A percentile compares a stretch with the other conserved stretches of the same genome.
phyloP scores from a whole-genome alignment of 1,140 invertebrate species.

The Drosophila neocordata region DNA sequence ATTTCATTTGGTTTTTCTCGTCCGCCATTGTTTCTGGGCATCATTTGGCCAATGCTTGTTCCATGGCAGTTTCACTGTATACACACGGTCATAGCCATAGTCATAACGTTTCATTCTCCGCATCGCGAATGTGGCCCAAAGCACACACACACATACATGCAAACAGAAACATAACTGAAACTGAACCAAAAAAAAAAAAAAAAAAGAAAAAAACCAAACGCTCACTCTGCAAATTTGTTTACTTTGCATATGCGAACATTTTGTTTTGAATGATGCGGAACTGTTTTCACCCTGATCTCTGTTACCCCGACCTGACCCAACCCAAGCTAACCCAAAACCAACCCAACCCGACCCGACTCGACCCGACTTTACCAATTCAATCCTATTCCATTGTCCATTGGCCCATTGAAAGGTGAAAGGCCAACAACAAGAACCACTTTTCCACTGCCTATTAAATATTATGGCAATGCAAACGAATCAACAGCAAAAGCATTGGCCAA shows the following conservation, averaged over 20 bases:
- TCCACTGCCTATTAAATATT: constrained; percentile 67
- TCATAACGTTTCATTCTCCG: neutral
- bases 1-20: constrained; percentile 66
- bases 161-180: neutral
- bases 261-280: constrained; percentile 68
- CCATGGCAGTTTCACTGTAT: neutral
- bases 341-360: too few relatives aligned
- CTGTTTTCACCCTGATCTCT: constrained; percentile 23
- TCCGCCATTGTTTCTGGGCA: constrained; percentile 46
- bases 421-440: constrained; percentile 32
- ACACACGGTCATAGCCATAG: constrained; percentile 4
- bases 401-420: neutral
- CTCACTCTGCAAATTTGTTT: constrained; percentile 52
- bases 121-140: neutral
- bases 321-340: too few relatives aligned
- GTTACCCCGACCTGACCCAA: too few relatives aligned
- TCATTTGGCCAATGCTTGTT: constrained; percentile 30
- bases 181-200: neutral
- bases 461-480: constrained; percentile 66
- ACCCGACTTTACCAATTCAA: too few relatives aligned
- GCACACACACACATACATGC: neutral
- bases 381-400: constrained; percentile 7
- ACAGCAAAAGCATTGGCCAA: constrained; percentile 26
- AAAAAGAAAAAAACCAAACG: neutral
- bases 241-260: constrained; percentile 54